Conservation (phyloP, 2,113 vertebrate genomes). For the Mustela lutreola region DNA sequence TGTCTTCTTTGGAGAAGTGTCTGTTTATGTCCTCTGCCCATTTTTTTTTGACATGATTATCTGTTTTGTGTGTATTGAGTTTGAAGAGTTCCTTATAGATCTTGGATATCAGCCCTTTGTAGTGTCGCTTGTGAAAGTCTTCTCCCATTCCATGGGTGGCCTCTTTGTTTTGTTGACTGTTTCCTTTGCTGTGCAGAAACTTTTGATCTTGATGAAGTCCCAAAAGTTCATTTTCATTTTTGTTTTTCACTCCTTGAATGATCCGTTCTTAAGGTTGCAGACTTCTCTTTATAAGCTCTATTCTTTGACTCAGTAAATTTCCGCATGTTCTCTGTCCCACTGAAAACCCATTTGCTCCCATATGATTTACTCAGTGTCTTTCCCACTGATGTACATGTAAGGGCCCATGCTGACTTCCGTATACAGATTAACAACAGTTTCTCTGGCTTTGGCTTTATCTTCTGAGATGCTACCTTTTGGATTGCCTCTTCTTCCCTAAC, state of each 20-base stretch:
- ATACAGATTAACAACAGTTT: background rate
- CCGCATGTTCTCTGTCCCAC: background rate
- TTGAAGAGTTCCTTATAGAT: no score
- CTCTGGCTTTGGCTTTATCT: background rate
- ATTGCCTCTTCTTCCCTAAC: background rate
- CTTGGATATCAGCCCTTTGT: no score
- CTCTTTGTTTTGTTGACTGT: no score
- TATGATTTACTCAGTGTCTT: background rate
- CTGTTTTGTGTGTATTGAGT: no score
- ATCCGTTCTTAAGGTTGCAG: background rate
- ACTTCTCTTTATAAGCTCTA: background rate
- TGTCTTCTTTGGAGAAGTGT: no score
- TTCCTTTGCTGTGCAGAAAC: no score
- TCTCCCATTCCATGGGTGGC: no score
- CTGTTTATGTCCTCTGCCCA: no score
- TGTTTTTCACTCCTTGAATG: background rate
- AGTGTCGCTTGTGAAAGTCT: no score
- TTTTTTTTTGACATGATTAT: no score
- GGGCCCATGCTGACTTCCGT: background rate
- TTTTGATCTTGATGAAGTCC: no score
- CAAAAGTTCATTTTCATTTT: no score
- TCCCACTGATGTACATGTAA: background rate
- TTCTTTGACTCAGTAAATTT: background rate
- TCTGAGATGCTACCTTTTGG: background rate
- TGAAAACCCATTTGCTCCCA: background rate